Base-by-base conservation (phyloP, 2,113 vertebrate genomes). In the Galemys pyrenaicus region DNA sequence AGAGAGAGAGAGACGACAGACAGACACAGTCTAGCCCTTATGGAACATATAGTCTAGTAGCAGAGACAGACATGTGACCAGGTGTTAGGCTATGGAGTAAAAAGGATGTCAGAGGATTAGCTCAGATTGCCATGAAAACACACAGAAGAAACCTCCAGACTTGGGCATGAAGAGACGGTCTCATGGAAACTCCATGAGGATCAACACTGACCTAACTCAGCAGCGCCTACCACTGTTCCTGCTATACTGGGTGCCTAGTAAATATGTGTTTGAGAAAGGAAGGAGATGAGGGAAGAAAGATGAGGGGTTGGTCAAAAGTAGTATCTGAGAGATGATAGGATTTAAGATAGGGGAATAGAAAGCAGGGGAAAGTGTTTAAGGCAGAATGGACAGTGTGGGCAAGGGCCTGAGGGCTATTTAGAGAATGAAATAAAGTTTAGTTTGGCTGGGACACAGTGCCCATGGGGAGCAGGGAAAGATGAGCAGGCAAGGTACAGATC, bases 361-460 rank as follows among this genome's bases (percentile, higher is more conserved):
- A 87, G 58, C 49, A 1, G 17, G 39, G 73, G 28, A 20, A 75
- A 28, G 3, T 75, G 44, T 73, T 79, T 54, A 65, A 70, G 87
- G 78, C 87, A 65, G 46, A 87, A 83, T 22, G 30, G 74, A 73
- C 44, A 90, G 62, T 67, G 46, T 37, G 60, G 60, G 35, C 82
- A 91, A 79, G 24, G 73, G 54, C 74, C 49, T 37, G 73, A 95
- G 78, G 56, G 83, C 88, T 95, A 92, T 95, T 95, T 92, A 90
- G 86, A 86, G 92, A 95, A 51, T 49, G 28, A 92, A 95, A 75
- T 75, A 84, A 92, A 95, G 58, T 92, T 94, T 80, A 68, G 35
- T 86, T 97, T 96, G 93, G 89, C 95, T 83, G 86, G 92, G 87
- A 85, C 94, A 85, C 67, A 68, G 80, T 94, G 81, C 95, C 84